Evolutionary conservation across 1,140 invertebrate genomes (phyloP).

Genomic region (Aplysia californica): DNA sequence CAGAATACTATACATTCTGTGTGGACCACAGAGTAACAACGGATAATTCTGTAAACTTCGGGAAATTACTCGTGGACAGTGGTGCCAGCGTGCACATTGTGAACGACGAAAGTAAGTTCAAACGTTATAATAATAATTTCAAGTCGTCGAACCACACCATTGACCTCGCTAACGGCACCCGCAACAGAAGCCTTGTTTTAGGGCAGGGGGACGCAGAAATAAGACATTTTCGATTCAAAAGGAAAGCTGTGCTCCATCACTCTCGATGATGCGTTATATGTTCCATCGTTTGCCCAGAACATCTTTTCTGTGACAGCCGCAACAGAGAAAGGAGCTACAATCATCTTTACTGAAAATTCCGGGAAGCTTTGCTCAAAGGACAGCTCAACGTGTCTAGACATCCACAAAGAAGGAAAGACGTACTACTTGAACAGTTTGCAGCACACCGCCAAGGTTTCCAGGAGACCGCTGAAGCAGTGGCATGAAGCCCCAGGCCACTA

Average conservation of each 20-base stretch:
- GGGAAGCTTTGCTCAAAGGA: neutral
- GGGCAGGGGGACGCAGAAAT: conserved; percentile 18
- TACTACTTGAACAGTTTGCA: neutral
- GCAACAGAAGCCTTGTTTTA: neutral
- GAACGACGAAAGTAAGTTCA: conserved; percentile 29
- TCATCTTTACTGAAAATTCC: neutral
- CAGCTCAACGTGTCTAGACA: neutral
- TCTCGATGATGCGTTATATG: conserved; percentile 27
- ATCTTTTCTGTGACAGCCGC: conserved; percentile 31
- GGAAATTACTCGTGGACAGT: too few species aligned
- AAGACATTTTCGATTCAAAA: neutral
- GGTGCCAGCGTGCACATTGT: too few species aligned
- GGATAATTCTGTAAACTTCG: too few species aligned
- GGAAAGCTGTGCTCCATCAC: conserved; percentile 11
- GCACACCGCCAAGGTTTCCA: neutral
- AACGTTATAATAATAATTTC: conserved; percentile 16
- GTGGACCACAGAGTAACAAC: neutral
- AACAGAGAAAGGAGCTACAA: conserved; percentile 5
- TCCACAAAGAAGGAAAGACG: neutral
- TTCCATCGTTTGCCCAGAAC: conserved; percentile 25
- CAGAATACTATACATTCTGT: neutral
- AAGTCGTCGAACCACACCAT: conserved; percentile 16
- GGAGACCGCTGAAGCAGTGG: neutral
- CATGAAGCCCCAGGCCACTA: neutral
- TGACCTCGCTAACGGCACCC: conserved; percentile 30